A percentile compares a stretch with the other conserved stretches of the same genome.
These are phyloP conservation scores for Myrmophylax atrothorax DNA, from an alignment of 2,113 vertebrate species.

Conservation along the genomic window DNA sequence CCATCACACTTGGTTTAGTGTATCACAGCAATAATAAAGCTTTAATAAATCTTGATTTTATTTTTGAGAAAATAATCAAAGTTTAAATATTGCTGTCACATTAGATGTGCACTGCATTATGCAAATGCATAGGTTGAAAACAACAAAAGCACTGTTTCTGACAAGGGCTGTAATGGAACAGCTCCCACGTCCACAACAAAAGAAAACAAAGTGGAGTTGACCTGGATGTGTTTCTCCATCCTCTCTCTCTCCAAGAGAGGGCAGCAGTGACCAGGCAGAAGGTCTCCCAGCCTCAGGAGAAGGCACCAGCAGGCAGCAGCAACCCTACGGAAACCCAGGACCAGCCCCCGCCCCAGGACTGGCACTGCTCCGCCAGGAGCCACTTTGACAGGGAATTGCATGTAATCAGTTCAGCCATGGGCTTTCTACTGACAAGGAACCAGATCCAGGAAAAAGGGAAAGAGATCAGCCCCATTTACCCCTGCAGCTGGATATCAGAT, in stretches of 20 bases:
- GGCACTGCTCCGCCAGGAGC: not conserved
- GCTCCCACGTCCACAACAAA: not conserved
- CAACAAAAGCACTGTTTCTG: not conserved
- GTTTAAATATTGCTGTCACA: not conserved
- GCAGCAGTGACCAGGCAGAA: not conserved
- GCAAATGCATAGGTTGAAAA: fast-evolving
- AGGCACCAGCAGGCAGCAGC: fast-evolving
- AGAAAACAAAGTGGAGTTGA: not conserved
- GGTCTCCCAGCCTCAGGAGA: not conserved
- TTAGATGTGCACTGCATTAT: not conserved
- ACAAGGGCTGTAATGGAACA: not conserved
- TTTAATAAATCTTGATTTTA: not conserved
- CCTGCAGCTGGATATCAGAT: not conserved
- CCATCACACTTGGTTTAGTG: not conserved
- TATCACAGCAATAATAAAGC: not conserved
- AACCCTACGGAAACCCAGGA: not conserved
- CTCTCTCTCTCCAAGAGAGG: conserved; percentile 32
- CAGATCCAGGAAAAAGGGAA: not conserved
- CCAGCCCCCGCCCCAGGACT: not conserved
- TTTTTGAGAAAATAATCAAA: not conserved
- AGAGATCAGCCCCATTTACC: not conserved
- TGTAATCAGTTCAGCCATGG: not conserved
- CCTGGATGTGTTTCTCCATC: not conserved
- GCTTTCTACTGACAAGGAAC: not conserved
- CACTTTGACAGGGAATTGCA: not conserved